A percentile compares a stretch with the other conserved stretches of the same genome.
Evolutionary conservation across 2,113 vertebrate species (phyloP).

Genomic region (Chinchilla lanigera): DNA sequence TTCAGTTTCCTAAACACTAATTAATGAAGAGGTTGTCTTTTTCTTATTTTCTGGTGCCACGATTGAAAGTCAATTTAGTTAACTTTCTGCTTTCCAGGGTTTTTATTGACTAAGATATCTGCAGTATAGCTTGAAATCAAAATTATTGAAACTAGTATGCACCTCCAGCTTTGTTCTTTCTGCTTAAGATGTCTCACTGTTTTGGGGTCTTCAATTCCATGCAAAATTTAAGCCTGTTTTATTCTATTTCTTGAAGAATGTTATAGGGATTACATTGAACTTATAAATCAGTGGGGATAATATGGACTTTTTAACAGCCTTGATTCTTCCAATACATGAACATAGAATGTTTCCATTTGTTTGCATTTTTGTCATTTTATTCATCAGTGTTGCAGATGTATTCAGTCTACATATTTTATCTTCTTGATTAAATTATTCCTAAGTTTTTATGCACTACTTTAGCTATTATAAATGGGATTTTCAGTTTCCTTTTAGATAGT

Average conservation of each 20-base stretch:
- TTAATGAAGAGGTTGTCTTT: not conserved
- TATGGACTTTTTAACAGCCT: not conserved
- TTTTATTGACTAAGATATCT: not conserved
- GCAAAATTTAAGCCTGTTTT: not conserved
- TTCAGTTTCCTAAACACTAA: not conserved
- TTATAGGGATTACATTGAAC: not conserved
- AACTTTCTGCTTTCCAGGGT: not conserved
- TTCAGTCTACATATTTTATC: not conserved
- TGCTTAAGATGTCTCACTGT: not conserved
- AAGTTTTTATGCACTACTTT: not conserved
- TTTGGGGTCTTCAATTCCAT: not conserved
- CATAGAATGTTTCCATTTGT: not conserved
- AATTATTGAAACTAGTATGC: not conserved
- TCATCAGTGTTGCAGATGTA: not conserved
- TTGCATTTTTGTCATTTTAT: not conserved
- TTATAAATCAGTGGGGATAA: not conserved
- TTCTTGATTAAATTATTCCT: not conserved
- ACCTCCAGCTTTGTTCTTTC: not conserved
- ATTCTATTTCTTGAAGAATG: not conserved
- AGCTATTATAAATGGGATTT: not conserved
- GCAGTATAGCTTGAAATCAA: not conserved
- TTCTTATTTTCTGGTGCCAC: not conserved
- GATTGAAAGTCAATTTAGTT: not conserved
- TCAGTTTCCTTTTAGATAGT: not conserved
- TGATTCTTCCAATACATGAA: not conserved